Base-by-base conservation (phyloP, 2,113 vertebrate genomes). In the Takifugu bimaculatus region DNA sequence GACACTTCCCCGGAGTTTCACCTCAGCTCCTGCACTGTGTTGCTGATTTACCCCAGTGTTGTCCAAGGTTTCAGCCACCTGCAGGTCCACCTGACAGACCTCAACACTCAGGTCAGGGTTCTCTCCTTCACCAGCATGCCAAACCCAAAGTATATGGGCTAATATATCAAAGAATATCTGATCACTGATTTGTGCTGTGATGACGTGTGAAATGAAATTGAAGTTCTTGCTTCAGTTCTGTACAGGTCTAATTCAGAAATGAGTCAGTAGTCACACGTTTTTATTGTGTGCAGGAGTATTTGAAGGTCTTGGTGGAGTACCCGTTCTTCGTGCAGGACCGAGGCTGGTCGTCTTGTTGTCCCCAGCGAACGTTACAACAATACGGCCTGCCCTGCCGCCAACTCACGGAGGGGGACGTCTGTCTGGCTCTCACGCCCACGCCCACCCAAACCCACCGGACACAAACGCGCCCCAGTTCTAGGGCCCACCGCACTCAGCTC, bases 281-380 rank as follows among this genome's bases (percentile, higher is more conserved):
- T 20, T 85, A 20, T 79, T 85, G 63, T 80, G 54, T 74, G 28
- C 72, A 92, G 91, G 91, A 92, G 88, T 80, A 89, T 75, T 85
- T 92, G 75, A 90, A 88, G 68, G 91, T 92, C 74, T 83, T 91
- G 84, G 85, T 88, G 68, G 91, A 92, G 87, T 92, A 92, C 69
- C 91, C 91, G 0, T 92, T 92, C 80, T 92, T 92, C 66, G 90
- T 92, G 57, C 84, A 86, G 66, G 87, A 90, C 62, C 81, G 57
- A 35, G 91, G 91, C 70, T 92, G 91, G 91, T 92, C 91, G 68
- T 92, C 91, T 45, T 92, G 91, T 83, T 85, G 85, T 78, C 91
- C 91, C 13, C 83, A 85, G 72, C 88, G 80, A 80, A 92, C 89
- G 55, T 68, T 78, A 10, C 86, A 88, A 72, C 74, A 91, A 57